Evolutionary conservation across 2,888 invertebrate genomes (phyloP).

Genomic region (Caenorhabditis sp.): DNA sequence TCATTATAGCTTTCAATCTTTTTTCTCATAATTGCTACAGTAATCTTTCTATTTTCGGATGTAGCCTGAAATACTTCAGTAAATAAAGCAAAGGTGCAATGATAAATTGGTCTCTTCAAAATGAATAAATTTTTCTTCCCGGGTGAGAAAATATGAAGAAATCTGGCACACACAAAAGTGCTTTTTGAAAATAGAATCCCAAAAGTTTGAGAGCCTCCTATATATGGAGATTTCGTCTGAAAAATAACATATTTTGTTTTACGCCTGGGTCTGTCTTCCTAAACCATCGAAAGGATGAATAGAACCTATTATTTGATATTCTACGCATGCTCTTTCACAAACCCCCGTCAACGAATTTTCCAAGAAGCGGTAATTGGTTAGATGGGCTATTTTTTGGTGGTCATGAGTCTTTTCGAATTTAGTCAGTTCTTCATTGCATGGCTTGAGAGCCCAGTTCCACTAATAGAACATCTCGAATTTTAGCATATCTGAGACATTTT

Average conservation of each 20-base stretch:
- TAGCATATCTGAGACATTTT: too few species aligned
- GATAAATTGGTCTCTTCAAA: background rate
- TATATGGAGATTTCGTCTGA: background rate
- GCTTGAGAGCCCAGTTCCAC: too few species aligned
- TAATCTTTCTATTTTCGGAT: background rate
- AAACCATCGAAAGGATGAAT: background rate
- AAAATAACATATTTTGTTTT: conserved; percentile 6
- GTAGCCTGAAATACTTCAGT: background rate
- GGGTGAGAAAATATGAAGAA: background rate
- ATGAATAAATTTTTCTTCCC: background rate
- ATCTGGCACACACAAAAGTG: background rate
- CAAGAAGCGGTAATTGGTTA: background rate
- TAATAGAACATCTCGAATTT: too few species aligned
- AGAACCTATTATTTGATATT: conserved; percentile 17
- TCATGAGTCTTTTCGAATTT: too few species aligned
- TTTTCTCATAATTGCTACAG: background rate
- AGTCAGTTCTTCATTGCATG: too few species aligned
- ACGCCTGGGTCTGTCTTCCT: background rate
- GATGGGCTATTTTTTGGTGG: background rate
- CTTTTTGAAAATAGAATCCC: too few species aligned
- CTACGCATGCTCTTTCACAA: background rate
- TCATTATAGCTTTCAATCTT: background rate
- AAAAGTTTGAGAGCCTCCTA: too few species aligned
- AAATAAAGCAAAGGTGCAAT: conserved; percentile 5
- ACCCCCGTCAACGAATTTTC: conserved; percentile 1